Evolutionary conservation across 2,797 vertebrate species (phyloP).

Genomic region (Pagetopsis macropterus): DNA sequence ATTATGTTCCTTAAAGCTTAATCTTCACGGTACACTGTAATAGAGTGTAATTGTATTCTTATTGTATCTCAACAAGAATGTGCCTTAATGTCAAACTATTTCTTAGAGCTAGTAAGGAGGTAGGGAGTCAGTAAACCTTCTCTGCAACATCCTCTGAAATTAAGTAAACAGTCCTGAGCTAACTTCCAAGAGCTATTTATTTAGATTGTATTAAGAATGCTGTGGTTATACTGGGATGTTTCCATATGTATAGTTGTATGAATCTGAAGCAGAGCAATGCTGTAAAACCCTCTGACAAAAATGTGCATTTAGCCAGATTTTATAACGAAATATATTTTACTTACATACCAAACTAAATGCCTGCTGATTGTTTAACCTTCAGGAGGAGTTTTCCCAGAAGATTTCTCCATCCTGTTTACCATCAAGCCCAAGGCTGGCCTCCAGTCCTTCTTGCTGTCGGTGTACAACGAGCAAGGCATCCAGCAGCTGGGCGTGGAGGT

Average conservation of each 20-base stretch:
- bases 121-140: background rate
- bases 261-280: slow-evolving; percentile 12
- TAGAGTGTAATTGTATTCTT: background rate
- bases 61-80: background rate
- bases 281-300: slow-evolving; percentile 19
- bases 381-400: slow-evolving; percentile 93
- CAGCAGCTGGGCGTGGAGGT: slow-evolving; percentile 97
- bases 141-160: slow-evolving; percentile 2
- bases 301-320: slow-evolving; percentile 11
- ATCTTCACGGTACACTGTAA: background rate
- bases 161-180: background rate
- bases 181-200: slow-evolving; percentile 2
- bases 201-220: slow-evolving; percentile 15
- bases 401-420: slow-evolving; percentile 98
- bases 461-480: slow-evolving; percentile 94
- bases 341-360: slow-evolving; percentile 8
- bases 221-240: slow-evolving; percentile 12
- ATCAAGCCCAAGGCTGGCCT: slow-evolving; percentile 93
- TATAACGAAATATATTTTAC: slow-evolving; percentile 8
- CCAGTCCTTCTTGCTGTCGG: slow-evolving; percentile 94
- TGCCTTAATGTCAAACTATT: background rate
- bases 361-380: slow-evolving; percentile 41
- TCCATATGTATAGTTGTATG: slow-evolving; percentile 11
- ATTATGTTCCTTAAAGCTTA: background rate
- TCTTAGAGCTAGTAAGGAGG: background rate